phyloP scores from a whole-genome alignment of 1,140 invertebrate species.

The Dermatophagoides farinae region DNA sequence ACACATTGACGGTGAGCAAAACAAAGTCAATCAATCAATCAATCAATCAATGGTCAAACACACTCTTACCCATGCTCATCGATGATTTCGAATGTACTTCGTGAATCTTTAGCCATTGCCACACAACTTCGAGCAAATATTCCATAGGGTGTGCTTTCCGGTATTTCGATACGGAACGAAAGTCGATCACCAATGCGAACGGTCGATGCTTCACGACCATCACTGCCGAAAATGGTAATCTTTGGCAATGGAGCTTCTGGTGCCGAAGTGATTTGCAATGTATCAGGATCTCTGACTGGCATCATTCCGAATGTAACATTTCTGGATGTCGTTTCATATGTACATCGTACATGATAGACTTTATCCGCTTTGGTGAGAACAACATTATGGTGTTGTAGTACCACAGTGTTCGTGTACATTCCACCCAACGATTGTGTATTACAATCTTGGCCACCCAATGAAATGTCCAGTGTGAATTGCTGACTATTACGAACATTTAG shows the following conservation, averaged over 20 bases:
- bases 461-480: constrained; percentile 68
- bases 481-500: constrained; percentile 78
- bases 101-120: constrained; percentile 87
- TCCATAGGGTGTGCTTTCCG: constrained; percentile 81
- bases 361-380: constrained; percentile 92
- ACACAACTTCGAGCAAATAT: constrained; percentile 86
- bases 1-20: too few species aligned
- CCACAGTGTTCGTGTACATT: constrained; percentile 80
- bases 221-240: constrained; percentile 65
- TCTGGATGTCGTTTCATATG: constrained; percentile 85
- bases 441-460: constrained; percentile 78
- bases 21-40: too few species aligned
- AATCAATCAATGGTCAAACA: not conserved
- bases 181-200: constrained; percentile 82
- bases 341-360: constrained; percentile 88
- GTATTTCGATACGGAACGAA: constrained; percentile 84
- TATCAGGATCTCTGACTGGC: constrained; percentile 79
- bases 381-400: constrained; percentile 81
- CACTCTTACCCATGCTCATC: constrained; percentile 61
- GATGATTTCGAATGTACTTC: constrained; percentile 85
- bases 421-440: constrained; percentile 54
- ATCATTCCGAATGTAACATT: constrained; percentile 94
- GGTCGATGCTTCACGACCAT: constrained; percentile 68
- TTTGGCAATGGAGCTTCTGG: constrained; percentile 80
- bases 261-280: constrained; percentile 81